Percentiles rank a stretch among this genome's conserved stretches.
phyloP scores from a whole-genome alignment of 2,888 invertebrate genomes.

The Philereme vetulata region DNA sequence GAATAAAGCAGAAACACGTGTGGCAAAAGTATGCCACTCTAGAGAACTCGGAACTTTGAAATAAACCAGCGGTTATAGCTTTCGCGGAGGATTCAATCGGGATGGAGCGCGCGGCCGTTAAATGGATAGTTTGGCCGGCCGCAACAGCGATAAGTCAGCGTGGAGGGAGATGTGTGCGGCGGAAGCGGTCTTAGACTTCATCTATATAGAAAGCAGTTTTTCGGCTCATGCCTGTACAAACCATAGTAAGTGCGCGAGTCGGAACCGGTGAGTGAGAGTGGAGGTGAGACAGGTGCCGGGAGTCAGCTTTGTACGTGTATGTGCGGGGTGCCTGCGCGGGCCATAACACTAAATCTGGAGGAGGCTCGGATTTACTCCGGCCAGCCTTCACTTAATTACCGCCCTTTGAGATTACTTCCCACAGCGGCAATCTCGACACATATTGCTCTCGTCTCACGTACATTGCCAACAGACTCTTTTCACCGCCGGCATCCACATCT shows the following conservation, averaged over 20 bases:
- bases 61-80: conserved; percentile 37
- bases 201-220: conserved; percentile 12
- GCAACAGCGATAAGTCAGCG: conserved; percentile 60
- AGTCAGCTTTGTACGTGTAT: conserved; percentile 16
- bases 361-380: conserved; percentile 68
- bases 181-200: conserved; percentile 44
- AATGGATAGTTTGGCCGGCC: conserved; percentile 55
- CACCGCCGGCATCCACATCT: conserved; percentile 37
- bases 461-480: conserved; percentile 37
- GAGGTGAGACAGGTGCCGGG: background rate
- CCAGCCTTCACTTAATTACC: conserved; percentile 70
- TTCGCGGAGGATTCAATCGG: conserved; percentile 39
- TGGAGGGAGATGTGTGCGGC: conserved; percentile 55
- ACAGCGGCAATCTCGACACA: conserved; percentile 51
- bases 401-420: conserved; percentile 68
- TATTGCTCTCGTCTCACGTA: conserved; percentile 46
- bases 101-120: conserved; percentile 51
- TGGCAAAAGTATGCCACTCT: background rate
- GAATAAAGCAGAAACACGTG: conserved; percentile 1
- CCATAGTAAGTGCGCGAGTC: too few relatives aligned
- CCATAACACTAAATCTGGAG: conserved; percentile 81
- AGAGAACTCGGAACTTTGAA: conserved; percentile 20
- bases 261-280: too few relatives aligned
- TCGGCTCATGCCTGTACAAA: background rate
- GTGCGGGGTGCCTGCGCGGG: conserved; percentile 57